Percentiles rank a stretch among this genome's conserved stretches.
These are phyloP conservation scores for Drosophila melanosoma DNA, from an alignment of 2,888 invertebrate genomes.

Conservation along the genomic window DNA sequence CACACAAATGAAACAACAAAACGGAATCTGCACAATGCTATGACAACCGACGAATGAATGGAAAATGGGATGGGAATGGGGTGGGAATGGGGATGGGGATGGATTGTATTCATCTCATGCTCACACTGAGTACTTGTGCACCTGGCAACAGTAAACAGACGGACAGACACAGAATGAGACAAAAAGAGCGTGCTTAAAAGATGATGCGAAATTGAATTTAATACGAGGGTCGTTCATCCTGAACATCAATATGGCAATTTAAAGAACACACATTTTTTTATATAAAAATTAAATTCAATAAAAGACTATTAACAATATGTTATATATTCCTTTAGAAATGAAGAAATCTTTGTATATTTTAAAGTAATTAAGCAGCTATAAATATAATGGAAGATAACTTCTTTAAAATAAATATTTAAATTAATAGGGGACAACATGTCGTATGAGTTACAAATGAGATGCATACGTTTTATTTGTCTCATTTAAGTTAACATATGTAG, in stretches of 20 bases:
- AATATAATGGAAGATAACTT: not conserved
- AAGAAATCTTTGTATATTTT: not conserved
- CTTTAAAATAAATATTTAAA: not conserved
- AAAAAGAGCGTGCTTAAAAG: slow-evolving; percentile 15
- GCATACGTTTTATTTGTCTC: not conserved
- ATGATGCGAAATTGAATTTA: slow-evolving; percentile 52
- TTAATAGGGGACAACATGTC: not conserved
- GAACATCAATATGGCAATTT: slow-evolving; percentile 8
- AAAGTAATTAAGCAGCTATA: not conserved
- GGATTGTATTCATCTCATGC: slow-evolving; percentile 1
- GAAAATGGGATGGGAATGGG: not conserved
- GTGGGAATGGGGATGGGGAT: not conserved
- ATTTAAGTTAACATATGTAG: not conserved
- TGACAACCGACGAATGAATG: slow-evolving; percentile 25
- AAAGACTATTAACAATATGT: not conserved
- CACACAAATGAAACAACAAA: slow-evolving; percentile 48
- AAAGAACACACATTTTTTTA: not conserved
- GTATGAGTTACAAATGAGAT: not conserved
- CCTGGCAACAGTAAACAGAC: slow-evolving; percentile 48
- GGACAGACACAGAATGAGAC: slow-evolving; percentile 10
- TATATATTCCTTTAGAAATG: not conserved
- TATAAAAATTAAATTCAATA: no score
- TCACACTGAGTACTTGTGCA: slow-evolving; percentile 16
- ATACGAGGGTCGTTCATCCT: slow-evolving; percentile 18
- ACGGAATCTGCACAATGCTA: slow-evolving; percentile 66